A percentile compares a stretch with the other conserved stretches of the same genome.
Conservation (phyloP, 2,888 invertebrate species). For the Macrophya alboannulata region DNA sequence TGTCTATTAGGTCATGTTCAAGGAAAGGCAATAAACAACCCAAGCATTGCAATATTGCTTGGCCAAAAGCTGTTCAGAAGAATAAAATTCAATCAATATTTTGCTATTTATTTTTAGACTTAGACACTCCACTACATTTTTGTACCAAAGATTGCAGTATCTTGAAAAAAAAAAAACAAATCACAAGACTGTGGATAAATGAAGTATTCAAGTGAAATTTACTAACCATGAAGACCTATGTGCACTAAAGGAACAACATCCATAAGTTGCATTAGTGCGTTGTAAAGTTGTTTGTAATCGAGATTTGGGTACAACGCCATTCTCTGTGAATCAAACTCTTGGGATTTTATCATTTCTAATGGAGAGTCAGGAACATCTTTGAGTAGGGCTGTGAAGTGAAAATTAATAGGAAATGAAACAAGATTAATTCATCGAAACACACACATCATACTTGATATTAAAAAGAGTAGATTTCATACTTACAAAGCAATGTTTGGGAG, state of each 20-base stretch:
- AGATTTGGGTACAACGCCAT: constrained; percentile 97
- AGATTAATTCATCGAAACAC: constrained; percentile 29
- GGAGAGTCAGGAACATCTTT: constrained; percentile 98
- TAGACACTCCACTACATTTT: background rate
- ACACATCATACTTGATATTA: background rate
- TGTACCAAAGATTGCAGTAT: background rate
- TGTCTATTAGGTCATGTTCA: constrained; percentile 97
- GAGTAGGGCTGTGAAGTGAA: constrained; percentile 87
- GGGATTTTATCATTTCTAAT: constrained; percentile 93
- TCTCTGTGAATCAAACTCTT: constrained; percentile 92
- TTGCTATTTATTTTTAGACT: background rate
- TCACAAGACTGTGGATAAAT: background rate
- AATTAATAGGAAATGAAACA: constrained; percentile 33
- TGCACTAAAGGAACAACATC: constrained; percentile 97
- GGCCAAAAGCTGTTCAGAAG: constrained; percentile 90
- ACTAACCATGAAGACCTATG: constrained; percentile 91
- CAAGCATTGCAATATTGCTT: constrained; percentile 95
- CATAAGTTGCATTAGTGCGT: constrained; percentile 93
- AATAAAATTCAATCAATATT: constrained; percentile 48
- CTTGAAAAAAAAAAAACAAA: background rate
- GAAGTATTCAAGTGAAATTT: background rate
- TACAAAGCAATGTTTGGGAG: constrained; percentile 97
- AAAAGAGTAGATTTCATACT: constrained; percentile 77
- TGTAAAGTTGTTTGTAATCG: constrained; percentile 97
- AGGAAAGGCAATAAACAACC: constrained; percentile 97